A percentile compares a stretch with the other conserved stretches of the same genome.
Evolutionary conservation across 2,797 vertebrate genomes (phyloP).

Genomic region (Urocyon cinereoargenteus): DNA sequence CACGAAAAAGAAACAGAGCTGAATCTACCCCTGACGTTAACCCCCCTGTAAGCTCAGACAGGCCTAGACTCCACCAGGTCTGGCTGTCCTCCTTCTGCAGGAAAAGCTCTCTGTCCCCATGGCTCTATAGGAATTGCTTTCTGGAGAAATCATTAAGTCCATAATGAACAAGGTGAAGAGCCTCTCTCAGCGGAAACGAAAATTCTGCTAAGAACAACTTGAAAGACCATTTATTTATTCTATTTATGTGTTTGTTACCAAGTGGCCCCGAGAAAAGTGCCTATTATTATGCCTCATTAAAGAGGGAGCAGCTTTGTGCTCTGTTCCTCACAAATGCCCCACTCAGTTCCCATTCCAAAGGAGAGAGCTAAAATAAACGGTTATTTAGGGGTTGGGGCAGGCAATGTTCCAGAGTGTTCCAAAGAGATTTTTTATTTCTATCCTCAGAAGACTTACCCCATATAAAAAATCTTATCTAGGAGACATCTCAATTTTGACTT

Average conservation of each 20-base stretch:
- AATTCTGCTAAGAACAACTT: neutral
- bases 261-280: neutral
- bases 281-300: neutral
- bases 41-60: neutral
- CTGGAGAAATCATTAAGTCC: neutral
- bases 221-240: neutral
- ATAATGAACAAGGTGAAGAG: neutral
- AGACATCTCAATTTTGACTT: neutral
- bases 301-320: neutral
- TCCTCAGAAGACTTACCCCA: conserved; percentile 32
- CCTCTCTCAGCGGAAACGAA: neutral
- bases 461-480: neutral
- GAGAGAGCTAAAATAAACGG: neutral
- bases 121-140: neutral
- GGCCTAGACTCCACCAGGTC: neutral
- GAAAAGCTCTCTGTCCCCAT: neutral
- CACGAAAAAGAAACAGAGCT: neutral
- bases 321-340: neutral
- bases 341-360: neutral
- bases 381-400: neutral
- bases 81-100: neutral
- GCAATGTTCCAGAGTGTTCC: neutral
- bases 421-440: conserved; percentile 9
- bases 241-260: conserved; percentile 22
- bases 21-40: neutral